Evolutionary conservation across 2,113 vertebrate species (phyloP).

Genomic region (Poeciliopsis turrubarensis): DNA sequence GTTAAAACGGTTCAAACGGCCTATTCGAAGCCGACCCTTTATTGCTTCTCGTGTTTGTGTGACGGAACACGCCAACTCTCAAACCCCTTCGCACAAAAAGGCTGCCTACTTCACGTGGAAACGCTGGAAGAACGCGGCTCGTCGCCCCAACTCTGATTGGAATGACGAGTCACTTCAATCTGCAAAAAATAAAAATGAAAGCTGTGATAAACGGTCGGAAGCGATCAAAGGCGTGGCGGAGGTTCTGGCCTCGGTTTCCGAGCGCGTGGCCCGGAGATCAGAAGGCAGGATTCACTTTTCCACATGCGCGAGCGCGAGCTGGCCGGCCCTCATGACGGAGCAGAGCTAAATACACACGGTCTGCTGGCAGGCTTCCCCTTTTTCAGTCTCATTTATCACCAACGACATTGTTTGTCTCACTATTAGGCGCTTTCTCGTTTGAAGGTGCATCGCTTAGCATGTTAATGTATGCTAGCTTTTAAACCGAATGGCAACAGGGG

Average conservation of each 20-base stretch:
- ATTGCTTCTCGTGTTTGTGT: neutral
- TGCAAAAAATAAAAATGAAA: too few relatives aligned
- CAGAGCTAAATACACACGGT: slow-evolving; percentile 42
- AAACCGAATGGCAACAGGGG: neutral
- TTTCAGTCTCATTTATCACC: slow-evolving; percentile 4
- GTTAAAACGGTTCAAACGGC: neutral
- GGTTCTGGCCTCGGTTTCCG: slow-evolving; percentile 59
- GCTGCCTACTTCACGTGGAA: slow-evolving; percentile 4
- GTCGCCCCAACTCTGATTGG: slow-evolving; percentile 28
- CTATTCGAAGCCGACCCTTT: neutral
- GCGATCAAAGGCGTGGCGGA: slow-evolving; percentile 68
- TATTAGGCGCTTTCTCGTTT: neutral
- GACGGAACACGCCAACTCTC: neutral
- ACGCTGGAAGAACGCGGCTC: slow-evolving; percentile 43
- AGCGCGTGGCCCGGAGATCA: slow-evolving; percentile 35
- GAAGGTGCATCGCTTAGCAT: neutral
- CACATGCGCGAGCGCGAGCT: slow-evolving; percentile 32
- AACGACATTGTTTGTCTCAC: neutral
- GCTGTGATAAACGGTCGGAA: slow-evolving; percentile 50
- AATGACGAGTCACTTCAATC: too few relatives aligned
- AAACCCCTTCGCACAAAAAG: neutral
- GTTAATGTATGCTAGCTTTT: neutral
- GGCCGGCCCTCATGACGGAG: slow-evolving; percentile 15
- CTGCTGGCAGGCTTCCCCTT: slow-evolving; percentile 6
- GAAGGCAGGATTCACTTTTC: slow-evolving; percentile 55